Conservation (phyloP, 2,113 vertebrate genomes). For the Clarias magur region DNA sequence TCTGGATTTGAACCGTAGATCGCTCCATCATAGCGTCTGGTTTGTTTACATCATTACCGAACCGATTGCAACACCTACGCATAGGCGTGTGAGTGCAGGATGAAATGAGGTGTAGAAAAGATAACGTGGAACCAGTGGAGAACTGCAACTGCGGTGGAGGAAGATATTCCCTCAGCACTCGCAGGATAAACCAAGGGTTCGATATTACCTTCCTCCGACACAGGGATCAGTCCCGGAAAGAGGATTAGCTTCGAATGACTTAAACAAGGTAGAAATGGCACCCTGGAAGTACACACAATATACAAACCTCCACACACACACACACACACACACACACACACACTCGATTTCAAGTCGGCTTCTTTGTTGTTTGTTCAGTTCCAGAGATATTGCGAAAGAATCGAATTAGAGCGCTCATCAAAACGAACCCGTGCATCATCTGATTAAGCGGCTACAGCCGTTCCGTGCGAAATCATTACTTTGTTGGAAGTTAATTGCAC, state of each 20-base stretch:
- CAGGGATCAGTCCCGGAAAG: constrained; percentile 28
- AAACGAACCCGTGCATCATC: constrained; percentile 30
- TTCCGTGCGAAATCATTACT: constrained; percentile 5
- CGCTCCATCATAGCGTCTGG: background rate
- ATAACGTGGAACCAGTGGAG: background rate
- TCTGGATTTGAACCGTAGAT: background rate
- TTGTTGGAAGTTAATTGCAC: constrained; percentile 35
- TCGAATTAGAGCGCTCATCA: constrained; percentile 44
- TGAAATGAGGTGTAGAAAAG: background rate
- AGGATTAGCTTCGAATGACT: constrained; percentile 13
- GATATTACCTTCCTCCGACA: constrained; percentile 19
- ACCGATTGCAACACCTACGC: constrained; percentile 28
- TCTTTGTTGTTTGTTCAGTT: constrained; percentile 16
- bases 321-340: background rate
- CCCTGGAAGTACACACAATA: background rate
- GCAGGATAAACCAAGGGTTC: constrained; percentile 6
- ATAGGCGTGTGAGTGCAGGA: background rate
- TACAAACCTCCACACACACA: background rate
- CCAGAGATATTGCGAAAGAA: constrained; percentile 32
- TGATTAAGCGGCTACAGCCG: constrained; percentile 23
- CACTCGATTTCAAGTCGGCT: background rate
- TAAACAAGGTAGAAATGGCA: constrained; percentile 11
- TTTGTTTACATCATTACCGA: constrained; percentile 39
- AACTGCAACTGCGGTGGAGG: background rate
- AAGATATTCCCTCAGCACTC: constrained; percentile 1